Conservation (phyloP, 2,888 invertebrate species). For the Callyntrura guangdongensis region DNA sequence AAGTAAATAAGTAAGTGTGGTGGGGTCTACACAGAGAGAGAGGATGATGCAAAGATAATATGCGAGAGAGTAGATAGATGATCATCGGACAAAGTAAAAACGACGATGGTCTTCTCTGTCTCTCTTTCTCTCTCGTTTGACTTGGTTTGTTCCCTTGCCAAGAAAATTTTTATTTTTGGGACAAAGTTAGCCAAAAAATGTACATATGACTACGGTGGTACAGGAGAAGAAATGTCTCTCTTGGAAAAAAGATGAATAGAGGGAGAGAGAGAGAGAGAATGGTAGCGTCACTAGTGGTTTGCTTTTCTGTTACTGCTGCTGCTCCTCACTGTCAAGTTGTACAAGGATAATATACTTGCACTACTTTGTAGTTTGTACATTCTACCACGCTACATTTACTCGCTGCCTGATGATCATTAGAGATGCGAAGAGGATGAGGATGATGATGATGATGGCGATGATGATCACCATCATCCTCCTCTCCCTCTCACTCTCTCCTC, state of each 20-base stretch:
- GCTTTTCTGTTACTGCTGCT: constrained; percentile 32
- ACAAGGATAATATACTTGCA: neutral
- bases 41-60: constrained; percentile 34
- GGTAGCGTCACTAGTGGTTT: constrained; percentile 75
- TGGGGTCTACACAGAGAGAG: constrained; percentile 58
- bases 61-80: neutral
- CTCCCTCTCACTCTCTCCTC: too few species aligned
- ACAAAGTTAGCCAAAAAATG: constrained; percentile 79
- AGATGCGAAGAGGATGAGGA: constrained; percentile 28
- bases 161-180: constrained; percentile 82
- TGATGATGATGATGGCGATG: constrained; percentile 17
- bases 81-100: constrained; percentile 51
- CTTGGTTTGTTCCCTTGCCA: constrained; percentile 72
- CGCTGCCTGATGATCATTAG: constrained; percentile 27
- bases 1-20: constrained; percentile 54
- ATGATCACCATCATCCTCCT: neutral
- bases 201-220: neutral
- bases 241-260: neutral
- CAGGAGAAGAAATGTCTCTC: constrained; percentile 2
- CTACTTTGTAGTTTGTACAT: neutral
- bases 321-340: neutral
- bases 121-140: constrained; percentile 25
- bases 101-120: constrained; percentile 53
- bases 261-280: constrained; percentile 23
- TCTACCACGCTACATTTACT: constrained; percentile 55